phyloP scores from a whole-genome alignment of 2,113 vertebrate species.

The Bos indicus region DNA sequence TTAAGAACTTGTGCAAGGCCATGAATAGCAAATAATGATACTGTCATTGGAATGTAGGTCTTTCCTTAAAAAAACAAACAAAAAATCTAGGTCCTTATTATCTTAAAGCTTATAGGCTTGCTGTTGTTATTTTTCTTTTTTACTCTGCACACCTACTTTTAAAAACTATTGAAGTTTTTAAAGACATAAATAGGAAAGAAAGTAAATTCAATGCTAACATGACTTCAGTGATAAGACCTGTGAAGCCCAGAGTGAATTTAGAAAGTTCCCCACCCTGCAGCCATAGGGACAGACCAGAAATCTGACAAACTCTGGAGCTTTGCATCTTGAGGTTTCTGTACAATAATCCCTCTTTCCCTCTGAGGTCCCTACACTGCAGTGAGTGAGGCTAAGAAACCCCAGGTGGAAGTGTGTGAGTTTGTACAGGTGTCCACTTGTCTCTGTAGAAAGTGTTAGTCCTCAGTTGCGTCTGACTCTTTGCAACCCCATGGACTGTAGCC shows the following conservation, averaged over 20 bases:
- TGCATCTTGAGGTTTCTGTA: not conserved
- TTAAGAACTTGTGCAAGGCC: not conserved
- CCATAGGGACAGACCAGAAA: not conserved
- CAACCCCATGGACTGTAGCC: fast-evolving
- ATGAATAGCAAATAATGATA: not conserved
- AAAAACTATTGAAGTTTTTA: not conserved
- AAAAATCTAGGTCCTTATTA: not conserved
- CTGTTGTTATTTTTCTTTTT: not conserved
- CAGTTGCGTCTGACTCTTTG: not conserved
- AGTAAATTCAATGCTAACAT: not conserved
- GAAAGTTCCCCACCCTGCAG: not conserved
- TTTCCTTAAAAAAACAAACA: not conserved
- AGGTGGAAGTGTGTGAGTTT: not conserved
- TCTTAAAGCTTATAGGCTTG: not conserved
- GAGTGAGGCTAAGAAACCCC: not conserved
- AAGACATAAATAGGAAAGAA: not conserved
- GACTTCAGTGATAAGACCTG: no score
- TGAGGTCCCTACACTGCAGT: not conserved
- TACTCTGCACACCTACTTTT: not conserved
- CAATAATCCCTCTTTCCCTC: not conserved
- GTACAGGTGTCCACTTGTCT: not conserved
- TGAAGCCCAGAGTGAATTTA: not conserved
- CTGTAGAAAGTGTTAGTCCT: not conserved
- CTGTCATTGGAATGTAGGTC: not conserved
- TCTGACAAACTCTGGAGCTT: not conserved